Evolutionary conservation across 1,140 invertebrate species (phyloP).

Genomic region (Zaprionus ornatus): DNA sequence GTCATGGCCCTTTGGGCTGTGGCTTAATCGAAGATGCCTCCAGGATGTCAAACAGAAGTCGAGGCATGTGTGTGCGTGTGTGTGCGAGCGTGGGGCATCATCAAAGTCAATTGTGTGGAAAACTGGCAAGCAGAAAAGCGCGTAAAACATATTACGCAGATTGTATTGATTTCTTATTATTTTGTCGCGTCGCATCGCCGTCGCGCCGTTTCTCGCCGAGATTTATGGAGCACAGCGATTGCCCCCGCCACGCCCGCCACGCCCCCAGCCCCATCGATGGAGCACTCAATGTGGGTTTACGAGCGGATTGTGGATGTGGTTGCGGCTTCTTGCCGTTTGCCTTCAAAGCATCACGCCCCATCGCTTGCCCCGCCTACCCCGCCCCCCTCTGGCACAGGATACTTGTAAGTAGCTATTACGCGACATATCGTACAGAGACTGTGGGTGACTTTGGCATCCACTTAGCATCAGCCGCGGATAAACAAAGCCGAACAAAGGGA

Average conservation of each 20-base stretch:
- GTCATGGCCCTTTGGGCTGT: conserved; percentile 64
- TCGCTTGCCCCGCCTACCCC: not conserved
- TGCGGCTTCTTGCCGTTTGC: conserved; percentile 63
- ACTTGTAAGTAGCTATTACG: conserved; percentile 72
- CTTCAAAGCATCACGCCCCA: not conserved
- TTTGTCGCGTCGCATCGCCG: conserved; percentile 53
- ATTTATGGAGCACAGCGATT: conserved; percentile 61
- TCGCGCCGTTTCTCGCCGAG: conserved; percentile 30
- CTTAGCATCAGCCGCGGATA: conserved; percentile 5
- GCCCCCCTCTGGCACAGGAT: conserved; percentile 19
- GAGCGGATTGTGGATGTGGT: conserved; percentile 61
- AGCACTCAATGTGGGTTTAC: conserved; percentile 43
- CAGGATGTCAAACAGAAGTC: conserved; percentile 16
- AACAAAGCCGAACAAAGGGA: conserved; percentile 6
- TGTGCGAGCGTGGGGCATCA: conserved; percentile 57
- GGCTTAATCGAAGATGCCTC: conserved; percentile 62
- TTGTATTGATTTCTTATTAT: conserved; percentile 81
- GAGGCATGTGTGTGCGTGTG: not conserved
- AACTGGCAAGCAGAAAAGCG: conserved; percentile 69
- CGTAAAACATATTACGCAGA: conserved; percentile 81
- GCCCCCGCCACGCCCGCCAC: not conserved
- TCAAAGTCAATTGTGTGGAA: conserved; percentile 83
- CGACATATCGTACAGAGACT: not conserved
- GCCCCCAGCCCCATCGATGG: not conserved
- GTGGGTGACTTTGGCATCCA: conserved; percentile 3